These are phyloP conservation scores for Cataglyphis altisquamis DNA, from an alignment of 2,888 invertebrate genomes.

Conservation along the genomic window DNA sequence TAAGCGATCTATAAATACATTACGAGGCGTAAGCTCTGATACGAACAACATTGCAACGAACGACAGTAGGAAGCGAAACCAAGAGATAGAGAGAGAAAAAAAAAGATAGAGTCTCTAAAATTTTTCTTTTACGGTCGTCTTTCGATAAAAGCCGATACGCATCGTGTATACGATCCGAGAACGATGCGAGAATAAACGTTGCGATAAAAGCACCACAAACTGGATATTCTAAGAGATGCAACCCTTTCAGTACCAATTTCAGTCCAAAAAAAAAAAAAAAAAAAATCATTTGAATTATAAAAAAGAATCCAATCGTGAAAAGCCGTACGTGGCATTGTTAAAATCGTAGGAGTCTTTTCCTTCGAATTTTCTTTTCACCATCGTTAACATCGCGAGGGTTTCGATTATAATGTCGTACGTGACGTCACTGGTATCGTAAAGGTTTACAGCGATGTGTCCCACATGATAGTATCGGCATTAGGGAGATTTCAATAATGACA, in stretches of 20 bases:
- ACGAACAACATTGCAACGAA: slow-evolving; percentile 83
- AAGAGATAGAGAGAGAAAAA: slow-evolving; percentile 44
- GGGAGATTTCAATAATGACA: slow-evolving; percentile 38
- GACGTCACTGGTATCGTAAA: slow-evolving; percentile 9
- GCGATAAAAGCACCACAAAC: not conserved
- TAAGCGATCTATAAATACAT: slow-evolving; percentile 86
- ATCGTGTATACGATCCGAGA: not conserved
- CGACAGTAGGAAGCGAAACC: slow-evolving; percentile 81
- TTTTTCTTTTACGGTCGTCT: slow-evolving; percentile 22
- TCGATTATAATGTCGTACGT: not conserved
- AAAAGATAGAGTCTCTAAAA: slow-evolving; percentile 55
- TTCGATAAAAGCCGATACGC: slow-evolving; percentile 19
- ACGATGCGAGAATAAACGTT: slow-evolving; percentile 22
- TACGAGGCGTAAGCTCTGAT: slow-evolving; percentile 85
- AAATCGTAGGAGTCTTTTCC: not conserved
- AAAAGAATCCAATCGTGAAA: not conserved
- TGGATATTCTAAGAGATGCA: not conserved
- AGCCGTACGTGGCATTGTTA: not conserved
- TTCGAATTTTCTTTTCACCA: not conserved
- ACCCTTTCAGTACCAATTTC: not conserved
- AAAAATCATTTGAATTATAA: not conserved
- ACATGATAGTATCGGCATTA: not conserved
- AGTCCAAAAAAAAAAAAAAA: too few relatives aligned
- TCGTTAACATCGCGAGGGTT: not conserved
- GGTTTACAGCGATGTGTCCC: slow-evolving; percentile 10